Conservation (phyloP, 1,140 invertebrate species). For the Charaxes varanes region DNA sequence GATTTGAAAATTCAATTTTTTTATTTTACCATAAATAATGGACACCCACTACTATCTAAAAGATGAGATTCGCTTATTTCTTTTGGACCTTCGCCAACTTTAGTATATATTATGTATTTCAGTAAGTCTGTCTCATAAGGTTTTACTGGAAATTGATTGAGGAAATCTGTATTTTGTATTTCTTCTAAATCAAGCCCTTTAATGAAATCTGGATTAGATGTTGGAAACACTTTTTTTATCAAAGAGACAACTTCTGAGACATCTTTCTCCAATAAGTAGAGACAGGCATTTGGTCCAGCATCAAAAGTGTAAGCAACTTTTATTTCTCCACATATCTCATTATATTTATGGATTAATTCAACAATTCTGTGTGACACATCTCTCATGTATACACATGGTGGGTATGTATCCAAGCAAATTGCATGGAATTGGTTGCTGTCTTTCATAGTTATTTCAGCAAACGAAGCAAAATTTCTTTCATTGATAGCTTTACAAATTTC, state of each 20-base stretch:
- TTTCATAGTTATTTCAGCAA: constrained; percentile 96
- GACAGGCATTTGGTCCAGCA: constrained; percentile 96
- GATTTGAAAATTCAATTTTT: too few species aligned
- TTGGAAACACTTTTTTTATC: constrained; percentile 84
- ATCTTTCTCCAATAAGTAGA: constrained; percentile 88
- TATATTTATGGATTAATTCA: constrained; percentile 88
- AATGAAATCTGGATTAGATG: constrained; percentile 54
- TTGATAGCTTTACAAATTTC: constrained; percentile 86
- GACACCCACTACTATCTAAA: constrained; percentile 65
- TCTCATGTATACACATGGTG: constrained; percentile 95
- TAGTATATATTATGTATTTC: constrained; percentile 90
- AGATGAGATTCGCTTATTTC: constrained; percentile 72
- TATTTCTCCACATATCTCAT: constrained; percentile 76
- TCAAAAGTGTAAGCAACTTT: constrained; percentile 97
- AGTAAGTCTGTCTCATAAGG: constrained; percentile 75
- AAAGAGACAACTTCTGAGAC: constrained; percentile 80
- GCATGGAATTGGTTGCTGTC: constrained; percentile 99
- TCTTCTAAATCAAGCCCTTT: constrained; percentile 32
- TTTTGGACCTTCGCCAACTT: constrained; percentile 82
- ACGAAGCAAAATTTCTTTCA: constrained; percentile 86
- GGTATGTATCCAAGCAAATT: constrained; percentile 94
- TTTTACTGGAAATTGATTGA: constrained; percentile 46
- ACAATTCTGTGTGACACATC: constrained; percentile 88
- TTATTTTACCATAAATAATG: constrained; percentile 1
- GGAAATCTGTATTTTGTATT: constrained; percentile 30